Evolutionary conservation across 1,140 invertebrate species (phyloP).

Genomic region (Trichonephila inaurata): DNA sequence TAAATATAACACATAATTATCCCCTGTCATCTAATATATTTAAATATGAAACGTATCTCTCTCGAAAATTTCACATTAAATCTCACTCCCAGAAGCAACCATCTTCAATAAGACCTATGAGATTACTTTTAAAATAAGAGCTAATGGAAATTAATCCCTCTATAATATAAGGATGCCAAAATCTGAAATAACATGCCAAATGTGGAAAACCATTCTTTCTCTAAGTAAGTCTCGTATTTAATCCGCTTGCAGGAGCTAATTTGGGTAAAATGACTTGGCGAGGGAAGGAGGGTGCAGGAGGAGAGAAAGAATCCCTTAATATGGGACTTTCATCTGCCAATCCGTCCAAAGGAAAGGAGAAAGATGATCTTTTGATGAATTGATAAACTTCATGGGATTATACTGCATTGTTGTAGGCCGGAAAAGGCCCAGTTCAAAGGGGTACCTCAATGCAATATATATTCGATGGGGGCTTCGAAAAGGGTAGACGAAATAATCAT

Average conservation of each 20-base stretch:
- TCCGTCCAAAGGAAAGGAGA: slow-evolving; percentile 19
- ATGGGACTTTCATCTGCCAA: slow-evolving; percentile 35
- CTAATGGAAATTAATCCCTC: not conserved
- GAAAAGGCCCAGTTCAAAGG: not conserved
- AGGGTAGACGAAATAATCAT: too few species aligned
- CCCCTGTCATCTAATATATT: not conserved
- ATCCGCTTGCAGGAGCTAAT: slow-evolving; percentile 57
- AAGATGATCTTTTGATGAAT: slow-evolving; percentile 71
- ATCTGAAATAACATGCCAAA: slow-evolving; percentile 24
- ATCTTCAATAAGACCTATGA: not conserved
- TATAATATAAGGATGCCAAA: not conserved
- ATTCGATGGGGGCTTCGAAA: too few species aligned
- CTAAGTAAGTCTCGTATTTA: slow-evolving; percentile 23
- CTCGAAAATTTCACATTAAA: not conserved
- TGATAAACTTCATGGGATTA: slow-evolving; percentile 53
- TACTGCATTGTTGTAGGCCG: not conserved
- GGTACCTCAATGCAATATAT: not conserved
- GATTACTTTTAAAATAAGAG: not conserved
- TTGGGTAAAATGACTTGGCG: slow-evolving; percentile 55
- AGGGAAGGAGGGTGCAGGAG: not conserved
- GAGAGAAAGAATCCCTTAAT: slow-evolving; percentile 21
- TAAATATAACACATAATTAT: not conserved
- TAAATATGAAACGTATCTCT: not conserved
- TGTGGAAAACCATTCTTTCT: not conserved
- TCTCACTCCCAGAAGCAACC: too few species aligned